phyloP scores from a whole-genome alignment of 23 tunicate species.

The Halocynthia roretzi region DNA sequence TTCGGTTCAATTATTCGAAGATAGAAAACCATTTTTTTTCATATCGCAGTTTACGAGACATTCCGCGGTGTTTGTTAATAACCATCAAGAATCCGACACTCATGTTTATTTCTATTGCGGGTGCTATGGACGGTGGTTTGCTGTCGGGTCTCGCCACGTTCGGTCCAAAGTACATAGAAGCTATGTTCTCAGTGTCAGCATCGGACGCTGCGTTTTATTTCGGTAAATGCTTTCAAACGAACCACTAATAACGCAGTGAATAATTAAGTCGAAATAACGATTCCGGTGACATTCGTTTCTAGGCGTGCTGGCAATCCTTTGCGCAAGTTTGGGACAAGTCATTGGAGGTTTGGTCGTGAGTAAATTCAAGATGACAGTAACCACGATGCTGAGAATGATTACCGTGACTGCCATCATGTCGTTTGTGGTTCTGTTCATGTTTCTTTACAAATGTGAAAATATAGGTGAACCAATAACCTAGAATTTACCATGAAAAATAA shows the following conservation, averaged over 20 bases:
- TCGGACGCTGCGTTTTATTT: constrained; percentile 63
- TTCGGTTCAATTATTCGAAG: not conserved
- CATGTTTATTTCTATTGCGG: constrained; percentile 41
- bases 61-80: constrained; percentile 38
- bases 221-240: constrained; percentile 15
- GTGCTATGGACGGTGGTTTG: constrained; percentile 53
- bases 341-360: constrained; percentile 39
- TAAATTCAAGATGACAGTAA: constrained; percentile 19
- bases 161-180: constrained; percentile 78
- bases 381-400: not conserved
- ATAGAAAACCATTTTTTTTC: not conserved
- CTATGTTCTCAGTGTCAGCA: constrained; percentile 48
- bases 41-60: constrained; percentile 39
- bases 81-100: constrained; percentile 58
- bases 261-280: not conserved
- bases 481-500: too few relatives aligned
- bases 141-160: constrained; percentile 67
- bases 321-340: constrained; percentile 45
- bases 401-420: not conserved
- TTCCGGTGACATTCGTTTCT: not conserved
- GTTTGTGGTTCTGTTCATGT: not conserved
- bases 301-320: constrained; percentile 45
- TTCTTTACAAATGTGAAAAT: constrained; percentile 2
- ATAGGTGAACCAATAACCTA: constrained; percentile 1
- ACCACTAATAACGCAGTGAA: not conserved